A percentile compares a stretch with the other conserved stretches of the same genome.
phyloP scores from a whole-genome alignment of 2,888 invertebrate genomes.

The Iphiclides podalirius region DNA sequence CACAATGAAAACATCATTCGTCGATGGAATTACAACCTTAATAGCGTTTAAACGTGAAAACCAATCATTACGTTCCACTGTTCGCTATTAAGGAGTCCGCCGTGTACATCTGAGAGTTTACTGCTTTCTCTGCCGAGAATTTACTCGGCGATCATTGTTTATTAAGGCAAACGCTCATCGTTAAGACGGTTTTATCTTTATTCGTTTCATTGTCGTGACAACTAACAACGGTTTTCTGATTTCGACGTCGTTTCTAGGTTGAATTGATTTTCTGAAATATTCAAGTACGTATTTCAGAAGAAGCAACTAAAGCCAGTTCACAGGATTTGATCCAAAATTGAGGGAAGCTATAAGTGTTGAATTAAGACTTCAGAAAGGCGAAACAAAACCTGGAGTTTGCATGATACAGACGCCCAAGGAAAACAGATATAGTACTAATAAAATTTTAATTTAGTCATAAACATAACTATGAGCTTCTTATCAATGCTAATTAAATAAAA shows the following conservation, averaged over 20 bases:
- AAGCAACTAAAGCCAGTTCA: too few relatives aligned
- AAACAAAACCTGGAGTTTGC: too few relatives aligned
- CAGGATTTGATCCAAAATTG: too few relatives aligned
- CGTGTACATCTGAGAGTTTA: conserved; percentile 26
- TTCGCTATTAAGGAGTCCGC: conserved; percentile 38
- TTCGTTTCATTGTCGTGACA: conserved; percentile 1
- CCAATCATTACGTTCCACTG: conserved; percentile 45
- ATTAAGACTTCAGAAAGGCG: too few relatives aligned
- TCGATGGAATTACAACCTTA: conserved; percentile 35
- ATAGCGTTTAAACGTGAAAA: conserved; percentile 28
- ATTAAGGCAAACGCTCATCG: neutral
- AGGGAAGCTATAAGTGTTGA: too few relatives aligned
- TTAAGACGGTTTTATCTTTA: conserved; percentile 7
- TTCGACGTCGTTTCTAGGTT: neutral
- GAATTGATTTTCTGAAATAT: too few relatives aligned
- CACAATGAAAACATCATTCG: conserved; percentile 43
- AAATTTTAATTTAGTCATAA: too few relatives aligned
- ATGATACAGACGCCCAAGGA: too few relatives aligned
- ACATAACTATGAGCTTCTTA: too few relatives aligned
- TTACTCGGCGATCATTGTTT: conserved; percentile 28
- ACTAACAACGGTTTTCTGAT: conserved; percentile 1
- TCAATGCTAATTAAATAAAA: too few relatives aligned
- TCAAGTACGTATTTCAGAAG: too few relatives aligned
- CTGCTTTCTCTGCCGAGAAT: conserved; percentile 31
- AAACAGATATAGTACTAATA: too few relatives aligned